Conservation (phyloP, 2,797 vertebrate species). For the Rhynchotus rufescens region DNA sequence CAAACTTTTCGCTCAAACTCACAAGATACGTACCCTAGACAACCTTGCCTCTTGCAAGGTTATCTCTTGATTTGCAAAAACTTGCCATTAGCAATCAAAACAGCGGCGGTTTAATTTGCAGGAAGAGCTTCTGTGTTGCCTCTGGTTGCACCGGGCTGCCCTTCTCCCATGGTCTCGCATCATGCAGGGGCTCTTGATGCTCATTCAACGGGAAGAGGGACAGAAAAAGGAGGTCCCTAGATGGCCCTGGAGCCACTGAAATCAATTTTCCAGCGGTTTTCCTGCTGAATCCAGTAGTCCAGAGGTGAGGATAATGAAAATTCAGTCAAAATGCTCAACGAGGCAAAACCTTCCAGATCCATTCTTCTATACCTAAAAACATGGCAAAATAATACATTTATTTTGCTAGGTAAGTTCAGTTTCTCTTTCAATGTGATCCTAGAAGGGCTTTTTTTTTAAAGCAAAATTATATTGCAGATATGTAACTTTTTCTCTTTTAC, state of each 20-base stretch:
- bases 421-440: conserved; percentile 29
- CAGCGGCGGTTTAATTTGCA: not conserved
- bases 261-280: conserved; percentile 16
- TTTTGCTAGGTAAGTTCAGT: conserved; percentile 40
- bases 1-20: not conserved
- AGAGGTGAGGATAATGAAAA: not conserved
- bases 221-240: not conserved
- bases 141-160: not conserved
- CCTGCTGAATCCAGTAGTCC: not conserved
- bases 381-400: conserved; percentile 8
- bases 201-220: not conserved
- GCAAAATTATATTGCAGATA: conserved; percentile 29
- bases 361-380: conserved; percentile 9
- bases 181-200: not conserved
- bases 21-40: not conserved
- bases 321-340: conserved; percentile 36
- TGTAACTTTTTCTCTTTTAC: conserved; percentile 39
- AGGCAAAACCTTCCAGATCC: not conserved
- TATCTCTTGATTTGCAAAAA: not conserved
- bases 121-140: accelerated
- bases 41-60: not conserved
- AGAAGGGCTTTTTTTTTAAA: not conserved
- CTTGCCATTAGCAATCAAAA: not conserved
- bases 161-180: not conserved
- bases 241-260: not conserved